A percentile compares a stretch with the other conserved stretches of the same genome.
phyloP scores from a whole-genome alignment of 1,140 invertebrate species.

The honey bee (Apis mellifera) region Amel_HAv3.1 CM009941.2:7334001-7334500 shows the following conservation, averaged over 20 bases:
- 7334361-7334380: background rate
- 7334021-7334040: constrained; percentile 16
- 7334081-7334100: constrained; percentile 24
- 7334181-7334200: background rate
- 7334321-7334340: background rate
- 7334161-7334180: constrained; percentile 24
- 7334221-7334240: constrained; percentile 23
- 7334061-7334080: constrained; percentile 35
- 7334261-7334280: constrained; percentile 24
- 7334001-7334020: constrained; percentile 17
- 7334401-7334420: background rate
- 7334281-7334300: background rate
- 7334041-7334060: constrained; percentile 15
- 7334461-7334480: too few relatives aligned
- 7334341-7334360: background rate
- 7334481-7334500: too few relatives aligned
- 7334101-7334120: constrained; percentile 36
- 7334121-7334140: constrained; percentile 45
- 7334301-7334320: background rate
- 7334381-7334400: background rate
- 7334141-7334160: constrained; percentile 43
- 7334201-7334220: background rate
- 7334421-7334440: background rate
- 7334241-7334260: background rate
- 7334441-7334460: too few relatives aligned